Conservation (phyloP, 2,113 vertebrate genomes). For the Condylura cristata region DNA sequence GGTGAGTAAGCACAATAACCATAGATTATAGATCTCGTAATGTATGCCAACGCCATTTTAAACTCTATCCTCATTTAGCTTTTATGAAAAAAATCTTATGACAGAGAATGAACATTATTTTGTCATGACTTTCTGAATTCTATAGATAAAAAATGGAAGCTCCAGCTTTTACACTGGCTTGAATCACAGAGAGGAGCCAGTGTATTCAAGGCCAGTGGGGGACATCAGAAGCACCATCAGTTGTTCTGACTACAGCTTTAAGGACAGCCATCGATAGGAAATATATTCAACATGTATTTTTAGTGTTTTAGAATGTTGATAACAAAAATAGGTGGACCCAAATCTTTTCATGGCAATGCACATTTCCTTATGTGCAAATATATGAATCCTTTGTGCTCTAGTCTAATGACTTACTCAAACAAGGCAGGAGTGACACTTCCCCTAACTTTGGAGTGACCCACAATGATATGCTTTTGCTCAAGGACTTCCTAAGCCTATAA, state of each 20-base stretch:
- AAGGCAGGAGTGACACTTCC: neutral
- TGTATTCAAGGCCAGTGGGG: too few species aligned
- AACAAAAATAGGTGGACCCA: neutral
- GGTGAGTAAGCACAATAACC: neutral
- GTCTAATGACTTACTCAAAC: neutral
- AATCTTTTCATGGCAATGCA: neutral
- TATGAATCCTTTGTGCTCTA: neutral
- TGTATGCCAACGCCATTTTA: neutral
- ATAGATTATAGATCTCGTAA: neutral
- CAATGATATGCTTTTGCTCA: neutral
- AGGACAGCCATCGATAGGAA: neutral
- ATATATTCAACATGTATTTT: neutral
- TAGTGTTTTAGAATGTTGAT: neutral
- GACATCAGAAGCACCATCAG: rapidly evolving
- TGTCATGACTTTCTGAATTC: conserved; percentile 32
- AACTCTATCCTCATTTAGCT: neutral
- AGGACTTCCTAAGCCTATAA: neutral
- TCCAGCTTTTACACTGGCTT: conserved; percentile 47
- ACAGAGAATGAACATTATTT: neutral
- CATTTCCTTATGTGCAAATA: neutral
- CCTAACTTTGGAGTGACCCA: too few species aligned
- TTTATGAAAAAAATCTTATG: neutral
- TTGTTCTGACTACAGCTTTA: neutral
- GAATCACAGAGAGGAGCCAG: conserved; percentile 27
- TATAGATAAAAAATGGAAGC: conserved; percentile 70